Percentiles rank a stretch among this genome's conserved stretches.
These are phyloP conservation scores for Neoseiulus cucumeris DNA, from an alignment of 1,140 invertebrate genomes.

Conservation along the genomic window DNA sequence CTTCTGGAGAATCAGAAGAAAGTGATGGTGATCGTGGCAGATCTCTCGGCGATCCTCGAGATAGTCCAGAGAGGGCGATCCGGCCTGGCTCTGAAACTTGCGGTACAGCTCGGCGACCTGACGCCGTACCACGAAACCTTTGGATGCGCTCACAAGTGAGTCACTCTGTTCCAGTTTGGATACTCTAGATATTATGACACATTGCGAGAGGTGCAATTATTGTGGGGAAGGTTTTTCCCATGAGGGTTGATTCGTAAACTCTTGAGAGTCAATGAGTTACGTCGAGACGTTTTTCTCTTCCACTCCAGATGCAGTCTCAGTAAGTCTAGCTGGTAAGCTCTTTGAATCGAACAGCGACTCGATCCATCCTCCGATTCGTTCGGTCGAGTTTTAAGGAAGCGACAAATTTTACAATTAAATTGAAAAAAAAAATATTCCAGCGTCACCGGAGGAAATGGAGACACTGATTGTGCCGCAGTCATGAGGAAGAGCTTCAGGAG, in stretches of 20 bases:
- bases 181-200: no score
- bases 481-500: not conserved
- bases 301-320: not conserved
- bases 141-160: not conserved
- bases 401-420: not conserved
- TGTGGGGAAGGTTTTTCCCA: no score
- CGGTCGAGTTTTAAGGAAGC: no score
- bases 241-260: no score
- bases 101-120: not conserved
- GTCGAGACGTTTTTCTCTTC: no score
- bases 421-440: not conserved
- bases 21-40: not conserved
- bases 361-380: no score
- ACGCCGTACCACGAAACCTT: not conserved
- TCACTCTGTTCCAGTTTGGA: not conserved
- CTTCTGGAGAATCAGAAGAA: not conserved
- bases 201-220: no score
- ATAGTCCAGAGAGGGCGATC: not conserved
- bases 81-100: not conserved
- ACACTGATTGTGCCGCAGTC: not conserved
- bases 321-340: not conserved
- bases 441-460: not conserved
- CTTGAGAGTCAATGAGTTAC: no score
- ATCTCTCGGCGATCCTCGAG: not conserved
- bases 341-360: no score